Evolutionary conservation across 2,113 vertebrate genomes (phyloP).

Genomic region (Mesembrinibis cayennensis): DNA sequence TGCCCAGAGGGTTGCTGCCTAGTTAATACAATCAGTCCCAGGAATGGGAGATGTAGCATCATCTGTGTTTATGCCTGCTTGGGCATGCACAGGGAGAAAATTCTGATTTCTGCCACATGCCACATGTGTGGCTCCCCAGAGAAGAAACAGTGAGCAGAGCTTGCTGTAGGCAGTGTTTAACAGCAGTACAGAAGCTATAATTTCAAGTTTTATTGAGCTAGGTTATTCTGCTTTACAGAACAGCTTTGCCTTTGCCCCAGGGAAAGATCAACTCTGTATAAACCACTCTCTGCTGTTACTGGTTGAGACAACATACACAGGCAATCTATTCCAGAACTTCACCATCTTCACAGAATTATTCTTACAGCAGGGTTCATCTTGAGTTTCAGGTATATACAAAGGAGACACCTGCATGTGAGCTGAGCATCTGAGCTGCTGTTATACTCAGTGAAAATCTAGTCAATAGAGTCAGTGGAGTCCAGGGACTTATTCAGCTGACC

Average conservation of each 20-base stretch:
- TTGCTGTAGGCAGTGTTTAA: neutral
- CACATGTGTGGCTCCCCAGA: neutral
- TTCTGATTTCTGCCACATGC: neutral
- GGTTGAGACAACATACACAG: neutral
- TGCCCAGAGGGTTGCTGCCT: neutral
- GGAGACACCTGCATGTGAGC: neutral
- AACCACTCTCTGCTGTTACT: neutral
- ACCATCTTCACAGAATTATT: neutral
- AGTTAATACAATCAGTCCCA: neutral
- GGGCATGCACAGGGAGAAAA: neutral
- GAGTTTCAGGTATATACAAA: neutral
- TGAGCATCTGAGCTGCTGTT: neutral
- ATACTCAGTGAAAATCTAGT: neutral
- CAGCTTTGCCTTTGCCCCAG: neutral
- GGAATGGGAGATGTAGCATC: neutral
- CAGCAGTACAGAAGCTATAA: neutral
- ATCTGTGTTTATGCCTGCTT: neutral
- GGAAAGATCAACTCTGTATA: neutral
- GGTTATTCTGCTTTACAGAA: neutral
- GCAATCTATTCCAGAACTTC: neutral
- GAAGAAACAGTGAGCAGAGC: neutral
- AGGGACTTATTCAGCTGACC: neutral
- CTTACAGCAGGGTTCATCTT: neutral
- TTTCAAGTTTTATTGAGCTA: neutral
- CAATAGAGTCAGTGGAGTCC: neutral